Conservation (phyloP, 2,888 invertebrate genomes). For the Meiosimyza decipiens region DNA sequence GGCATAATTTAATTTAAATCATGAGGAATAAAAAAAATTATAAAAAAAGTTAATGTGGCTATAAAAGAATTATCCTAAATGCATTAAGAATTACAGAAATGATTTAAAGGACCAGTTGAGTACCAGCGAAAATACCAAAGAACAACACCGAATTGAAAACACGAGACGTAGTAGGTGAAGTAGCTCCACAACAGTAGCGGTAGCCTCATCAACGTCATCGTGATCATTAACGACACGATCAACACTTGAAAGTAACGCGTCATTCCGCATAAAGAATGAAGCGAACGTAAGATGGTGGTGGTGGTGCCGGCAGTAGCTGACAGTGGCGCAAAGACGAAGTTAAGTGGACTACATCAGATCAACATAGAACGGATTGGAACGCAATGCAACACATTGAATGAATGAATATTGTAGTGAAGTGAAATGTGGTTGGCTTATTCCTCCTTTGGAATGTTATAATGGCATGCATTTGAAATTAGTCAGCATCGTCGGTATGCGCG, state of each 20-base stretch:
- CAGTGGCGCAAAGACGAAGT: no score
- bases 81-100: constrained; percentile 15
- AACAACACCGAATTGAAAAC: constrained; percentile 28
- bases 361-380: no score
- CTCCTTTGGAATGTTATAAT: no score
- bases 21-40: constrained; percentile 15
- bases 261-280: background rate
- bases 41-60: constrained; percentile 28
- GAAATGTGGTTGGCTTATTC: no score
- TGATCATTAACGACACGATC: constrained; percentile 52
- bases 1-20: background rate
- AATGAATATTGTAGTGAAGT: no score
- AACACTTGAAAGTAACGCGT: constrained; percentile 45
- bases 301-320: no score
- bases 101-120: constrained; percentile 40
- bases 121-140: constrained; percentile 24
- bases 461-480: no score
- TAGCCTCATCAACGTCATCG: constrained; percentile 43
- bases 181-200: constrained; percentile 20
- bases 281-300: no score
- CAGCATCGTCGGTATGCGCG: no score
- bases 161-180: background rate
- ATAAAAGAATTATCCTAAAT: constrained; percentile 29
- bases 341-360: no score
- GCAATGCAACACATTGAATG: no score